Percentiles rank a stretch among this genome's conserved stretches.
These are phyloP conservation scores for Heliconius aoede DNA, from an alignment of 2,888 invertebrate genomes.

Conservation along the genomic window DNA sequence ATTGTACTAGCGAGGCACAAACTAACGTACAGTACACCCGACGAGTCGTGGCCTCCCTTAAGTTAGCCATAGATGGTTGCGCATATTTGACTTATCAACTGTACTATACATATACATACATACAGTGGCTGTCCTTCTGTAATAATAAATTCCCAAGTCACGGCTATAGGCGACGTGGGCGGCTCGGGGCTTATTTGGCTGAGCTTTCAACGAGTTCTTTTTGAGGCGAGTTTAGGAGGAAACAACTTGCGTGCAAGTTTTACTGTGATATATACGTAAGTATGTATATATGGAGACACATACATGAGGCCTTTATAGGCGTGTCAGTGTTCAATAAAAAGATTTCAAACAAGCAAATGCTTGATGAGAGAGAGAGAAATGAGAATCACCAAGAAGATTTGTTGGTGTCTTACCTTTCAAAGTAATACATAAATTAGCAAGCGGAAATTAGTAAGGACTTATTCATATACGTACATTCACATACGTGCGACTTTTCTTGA, in stretches of 20 bases:
- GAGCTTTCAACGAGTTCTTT: slow-evolving; percentile 38
- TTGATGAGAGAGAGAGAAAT: no score
- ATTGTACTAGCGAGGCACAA: slow-evolving; percentile 30
- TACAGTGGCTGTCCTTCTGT: background rate
- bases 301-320: background rate
- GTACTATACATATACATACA: background rate
- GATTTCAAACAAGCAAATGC: background rate
- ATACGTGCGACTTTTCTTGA: background rate
- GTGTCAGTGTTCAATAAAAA: background rate
- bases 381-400: no score
- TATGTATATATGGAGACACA: background rate
- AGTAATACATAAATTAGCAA: background rate
- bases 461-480: background rate
- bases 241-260: slow-evolving; percentile 10
- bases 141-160: slow-evolving; percentile 23
- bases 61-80: background rate
- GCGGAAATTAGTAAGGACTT: background rate
- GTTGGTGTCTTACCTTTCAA: background rate
- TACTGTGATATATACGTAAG: background rate
- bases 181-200: slow-evolving; percentile 29
- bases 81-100: background rate
- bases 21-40: background rate
- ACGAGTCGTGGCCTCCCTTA: background rate
- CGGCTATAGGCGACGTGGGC: background rate
- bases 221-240: slow-evolving; percentile 23